phyloP scores from a whole-genome alignment of 1,140 invertebrate genomes.

The Aphidius ervi region DNA sequence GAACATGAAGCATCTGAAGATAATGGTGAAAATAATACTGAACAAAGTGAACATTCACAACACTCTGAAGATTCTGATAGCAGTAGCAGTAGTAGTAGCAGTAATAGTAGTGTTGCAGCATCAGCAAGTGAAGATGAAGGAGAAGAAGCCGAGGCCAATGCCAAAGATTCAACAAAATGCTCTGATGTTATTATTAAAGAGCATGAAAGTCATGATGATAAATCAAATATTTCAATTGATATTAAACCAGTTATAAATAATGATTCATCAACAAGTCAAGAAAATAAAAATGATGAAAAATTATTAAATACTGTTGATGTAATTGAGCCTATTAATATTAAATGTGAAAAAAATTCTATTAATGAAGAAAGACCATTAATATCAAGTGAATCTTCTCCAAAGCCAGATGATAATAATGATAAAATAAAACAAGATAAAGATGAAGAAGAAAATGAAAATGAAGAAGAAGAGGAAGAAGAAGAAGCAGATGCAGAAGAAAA shows the following conservation, averaged over 20 bases:
- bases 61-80: constrained; percentile 39
- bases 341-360: constrained; percentile 34
- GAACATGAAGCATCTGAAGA: constrained; percentile 30
- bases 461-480: constrained; percentile 21
- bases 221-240: neutral
- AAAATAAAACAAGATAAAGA: constrained; percentile 38
- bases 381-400: constrained; percentile 46
- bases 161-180: neutral
- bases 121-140: constrained; percentile 20
- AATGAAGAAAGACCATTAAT: constrained; percentile 45
- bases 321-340: constrained; percentile 10
- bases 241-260: neutral
- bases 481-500: constrained; percentile 13
- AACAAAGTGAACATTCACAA: constrained; percentile 30
- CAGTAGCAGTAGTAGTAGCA: constrained; percentile 30
- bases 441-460: constrained; percentile 17
- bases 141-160: constrained; percentile 16
- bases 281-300: neutral
- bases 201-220: neutral
- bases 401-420: constrained; percentile 25
- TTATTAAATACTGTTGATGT: constrained; percentile 13
- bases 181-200: neutral
- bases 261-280: neutral
- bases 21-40: constrained; percentile 20
- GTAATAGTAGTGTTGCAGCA: constrained; percentile 27